Evolutionary conservation across 1,140 invertebrate species (phyloP).

Genomic region (Microplitis mediator): DNA sequence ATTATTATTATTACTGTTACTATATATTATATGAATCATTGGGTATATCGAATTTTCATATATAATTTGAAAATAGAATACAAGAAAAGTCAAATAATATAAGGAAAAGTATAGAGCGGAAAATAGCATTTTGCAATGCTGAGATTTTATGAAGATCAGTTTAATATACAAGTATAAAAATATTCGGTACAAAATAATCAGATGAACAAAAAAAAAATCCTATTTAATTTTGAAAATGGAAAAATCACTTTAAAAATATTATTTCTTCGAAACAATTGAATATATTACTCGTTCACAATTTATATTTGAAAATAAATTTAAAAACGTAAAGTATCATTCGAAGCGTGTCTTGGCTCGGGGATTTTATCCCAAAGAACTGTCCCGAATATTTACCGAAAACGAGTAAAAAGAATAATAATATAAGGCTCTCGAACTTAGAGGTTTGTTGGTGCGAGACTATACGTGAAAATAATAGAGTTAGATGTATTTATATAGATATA

Average conservation of each 20-base stretch:
- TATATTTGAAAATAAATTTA: background rate
- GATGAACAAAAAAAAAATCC: background rate
- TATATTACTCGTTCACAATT: too few species aligned
- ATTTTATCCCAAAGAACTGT: constrained; percentile 27
- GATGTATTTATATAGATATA: background rate
- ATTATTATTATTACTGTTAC: background rate
- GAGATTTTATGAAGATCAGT: background rate
- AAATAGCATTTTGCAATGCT: background rate
- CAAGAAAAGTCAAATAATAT: background rate
- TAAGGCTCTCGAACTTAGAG: background rate
- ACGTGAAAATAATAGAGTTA: background rate
- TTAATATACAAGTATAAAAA: background rate
- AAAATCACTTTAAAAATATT: constrained; percentile 2
- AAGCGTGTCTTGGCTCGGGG: constrained; percentile 10
- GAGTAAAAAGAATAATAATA: constrained; percentile 10
- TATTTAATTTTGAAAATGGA: background rate
- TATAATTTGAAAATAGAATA: background rate
- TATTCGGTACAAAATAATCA: background rate
- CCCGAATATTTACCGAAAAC: constrained; percentile 29
- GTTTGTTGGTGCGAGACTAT: background rate
- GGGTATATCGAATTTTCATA: background rate
- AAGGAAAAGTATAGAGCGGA: background rate
- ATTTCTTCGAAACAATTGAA: constrained; percentile 8
- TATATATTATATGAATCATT: background rate
- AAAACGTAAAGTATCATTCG: constrained; percentile 2